Base-by-base conservation (phyloP, 2,888 invertebrate species). In the Temnothorax unifasciatus region DNA sequence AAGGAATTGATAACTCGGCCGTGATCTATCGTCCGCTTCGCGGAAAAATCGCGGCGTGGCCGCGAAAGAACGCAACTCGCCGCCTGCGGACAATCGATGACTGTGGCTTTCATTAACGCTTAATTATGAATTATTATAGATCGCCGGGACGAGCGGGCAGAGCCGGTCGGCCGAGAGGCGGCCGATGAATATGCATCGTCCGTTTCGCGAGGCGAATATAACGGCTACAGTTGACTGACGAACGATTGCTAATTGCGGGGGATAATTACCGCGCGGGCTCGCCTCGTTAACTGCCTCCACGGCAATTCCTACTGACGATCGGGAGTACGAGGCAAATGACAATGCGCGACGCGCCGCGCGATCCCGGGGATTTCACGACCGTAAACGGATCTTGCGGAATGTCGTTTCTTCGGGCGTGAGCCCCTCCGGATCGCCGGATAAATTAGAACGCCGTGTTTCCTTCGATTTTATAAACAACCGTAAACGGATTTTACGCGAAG, bases 161-260 rank as follows among this genome's bases (percentile, higher is more conserved):
- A 13, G n/a, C 15, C 57, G 71, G 59, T 52, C 57, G 63, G 38
- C 44, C 47, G 63, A 52, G 15, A 21, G 6, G 15, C 61, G 64
- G 66, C 29, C 74, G 74, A 86, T 86, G 83, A 81, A 76, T 73
- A 75, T 85, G 63, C 79, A 76, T 82, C 69, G 83, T 68, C 5
- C 61, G 29, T 50, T 50, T 21, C 3, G 68, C 34, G 41, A 71
- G 25, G 73, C 54, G 59, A 52, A 59, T 69, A 66, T 79, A 71
- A 34, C 57, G 61, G 66, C 57, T 29, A 59, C 25, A 29, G 76
- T 76, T 77, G 88, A 83, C 83, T 79, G 71, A 83, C 85, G 69
- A 79, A 84, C 54, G 85, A 83, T 85, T 52, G 83, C 74, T 88
- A 86, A 87, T 87, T 86, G 84, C 64, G 79, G 79, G 59, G 82